Conservation (phyloP, 2,888 invertebrate genomes). For the Drosophila nr. medialis region DNA sequence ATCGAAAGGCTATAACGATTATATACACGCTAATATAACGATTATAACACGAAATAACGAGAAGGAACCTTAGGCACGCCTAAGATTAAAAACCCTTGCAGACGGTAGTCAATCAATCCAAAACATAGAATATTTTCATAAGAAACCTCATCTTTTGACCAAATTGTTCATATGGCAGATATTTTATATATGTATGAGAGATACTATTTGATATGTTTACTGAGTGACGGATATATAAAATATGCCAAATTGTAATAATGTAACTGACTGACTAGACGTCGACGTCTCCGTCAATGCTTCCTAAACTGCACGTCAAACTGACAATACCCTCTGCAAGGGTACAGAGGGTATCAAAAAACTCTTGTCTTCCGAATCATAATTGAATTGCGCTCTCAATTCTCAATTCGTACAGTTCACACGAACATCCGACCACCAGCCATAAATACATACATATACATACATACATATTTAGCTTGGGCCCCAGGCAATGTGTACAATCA, state of each 20-base stretch:
- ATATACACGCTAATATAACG: not conserved
- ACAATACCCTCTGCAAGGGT: constrained; percentile 5
- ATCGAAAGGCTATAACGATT: not conserved
- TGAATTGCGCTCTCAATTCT: constrained; percentile 36
- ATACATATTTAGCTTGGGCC: constrained; percentile 26
- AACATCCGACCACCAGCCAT: constrained; percentile 23
- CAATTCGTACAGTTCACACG: constrained; percentile 33
- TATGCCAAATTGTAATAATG: too few relatives aligned
- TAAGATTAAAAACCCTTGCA: not conserved
- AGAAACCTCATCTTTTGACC: not conserved
- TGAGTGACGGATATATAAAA: not conserved
- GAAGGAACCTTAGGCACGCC: not conserved
- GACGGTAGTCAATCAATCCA: not conserved
- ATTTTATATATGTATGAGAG: not conserved
- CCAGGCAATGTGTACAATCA: constrained; percentile 35
- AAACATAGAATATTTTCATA: not conserved
- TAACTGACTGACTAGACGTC: not conserved
- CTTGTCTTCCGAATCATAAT: constrained; percentile 27
- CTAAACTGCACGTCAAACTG: not conserved
- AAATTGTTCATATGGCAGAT: not conserved
- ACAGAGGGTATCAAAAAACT: not conserved
- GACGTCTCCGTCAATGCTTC: not conserved
- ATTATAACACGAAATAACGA: not conserved
- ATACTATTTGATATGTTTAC: not conserved
- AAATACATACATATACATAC: constrained; percentile 28